Conservation (phyloP, 2,888 invertebrate species). For the Eupithecia abbreviata region DNA sequence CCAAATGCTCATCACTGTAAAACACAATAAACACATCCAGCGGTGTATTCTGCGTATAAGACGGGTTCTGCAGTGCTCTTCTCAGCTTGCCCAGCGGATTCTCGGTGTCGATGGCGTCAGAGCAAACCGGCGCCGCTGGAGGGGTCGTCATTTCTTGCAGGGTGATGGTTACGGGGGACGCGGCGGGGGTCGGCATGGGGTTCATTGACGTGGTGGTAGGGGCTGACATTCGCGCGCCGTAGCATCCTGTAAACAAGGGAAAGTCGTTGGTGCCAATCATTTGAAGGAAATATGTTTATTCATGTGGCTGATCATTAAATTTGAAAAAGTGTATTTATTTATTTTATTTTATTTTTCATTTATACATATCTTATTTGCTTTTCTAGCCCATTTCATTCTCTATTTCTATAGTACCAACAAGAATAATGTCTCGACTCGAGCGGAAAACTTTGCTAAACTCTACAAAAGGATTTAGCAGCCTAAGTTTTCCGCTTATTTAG, state of each 20-base stretch:
- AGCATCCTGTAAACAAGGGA: slow-evolving; percentile 56
- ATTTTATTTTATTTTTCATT: too few species aligned
- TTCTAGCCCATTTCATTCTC: too few species aligned
- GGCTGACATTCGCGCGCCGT: slow-evolving; percentile 53
- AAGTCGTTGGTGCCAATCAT: background rate
- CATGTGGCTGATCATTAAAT: background rate
- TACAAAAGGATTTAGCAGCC: background rate
- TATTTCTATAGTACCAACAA: background rate
- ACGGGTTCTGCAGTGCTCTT: slow-evolving; percentile 76
- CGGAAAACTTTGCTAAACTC: background rate
- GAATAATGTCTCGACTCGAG: background rate
- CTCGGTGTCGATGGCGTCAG: background rate
- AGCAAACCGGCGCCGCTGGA: background rate
- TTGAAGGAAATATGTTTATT: background rate
- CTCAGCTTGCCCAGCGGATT: slow-evolving; percentile 44
- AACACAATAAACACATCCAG: slow-evolving; percentile 91
- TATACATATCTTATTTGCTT: background rate
- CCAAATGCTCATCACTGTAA: slow-evolving; percentile 92
- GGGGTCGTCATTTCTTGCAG: slow-evolving; percentile 4
- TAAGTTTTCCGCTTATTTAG: background rate
- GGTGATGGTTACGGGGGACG: slow-evolving; percentile 51
- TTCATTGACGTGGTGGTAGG: slow-evolving; percentile 51
- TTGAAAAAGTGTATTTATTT: too few species aligned
- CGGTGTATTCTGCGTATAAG: slow-evolving; percentile 67
- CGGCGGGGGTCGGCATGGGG: slow-evolving; percentile 46